Evolutionary conservation across 2,113 vertebrate genomes (phyloP).

Genomic region (Symphodus melops): DNA sequence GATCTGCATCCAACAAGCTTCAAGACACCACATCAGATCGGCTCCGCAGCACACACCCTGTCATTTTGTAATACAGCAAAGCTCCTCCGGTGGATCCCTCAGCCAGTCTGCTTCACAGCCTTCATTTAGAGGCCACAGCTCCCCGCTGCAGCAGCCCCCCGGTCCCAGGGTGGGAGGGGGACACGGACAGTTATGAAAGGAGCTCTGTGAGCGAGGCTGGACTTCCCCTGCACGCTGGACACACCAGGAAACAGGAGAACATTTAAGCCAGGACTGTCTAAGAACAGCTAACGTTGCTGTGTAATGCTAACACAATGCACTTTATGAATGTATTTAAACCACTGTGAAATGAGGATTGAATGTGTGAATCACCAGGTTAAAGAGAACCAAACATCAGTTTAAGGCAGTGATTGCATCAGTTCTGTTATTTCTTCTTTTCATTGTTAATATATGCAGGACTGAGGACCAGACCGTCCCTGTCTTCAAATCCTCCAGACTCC

Average conservation of each 20-base stretch:
- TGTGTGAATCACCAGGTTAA: no score
- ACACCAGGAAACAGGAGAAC: conserved; percentile 50
- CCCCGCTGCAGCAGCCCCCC: conserved; percentile 24
- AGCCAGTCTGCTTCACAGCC: conserved; percentile 28
- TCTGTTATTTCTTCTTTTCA: no score
- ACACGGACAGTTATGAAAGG: conserved; percentile 56
- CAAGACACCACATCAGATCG: conserved; percentile 59
- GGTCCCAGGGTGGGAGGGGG: conserved; percentile 36
- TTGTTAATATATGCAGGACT: no score
- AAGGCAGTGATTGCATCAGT: no score
- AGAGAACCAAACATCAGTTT: no score
- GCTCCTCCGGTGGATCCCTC: conserved; percentile 46
- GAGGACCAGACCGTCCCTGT: no score
- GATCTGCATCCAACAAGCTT: conserved; percentile 27
- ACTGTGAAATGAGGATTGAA: neutral
- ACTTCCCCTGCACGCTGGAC: conserved; percentile 44
- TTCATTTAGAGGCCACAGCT: conserved; percentile 40
- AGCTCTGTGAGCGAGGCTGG: conserved; percentile 63
- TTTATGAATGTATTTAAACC: neutral
- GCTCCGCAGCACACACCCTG: conserved; percentile 41
- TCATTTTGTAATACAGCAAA: conserved; percentile 59
- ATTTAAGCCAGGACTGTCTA: conserved; percentile 31
- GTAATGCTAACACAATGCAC: conserved; percentile 15
- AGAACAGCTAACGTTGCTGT: conserved; percentile 19
- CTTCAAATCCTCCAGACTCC: no score